Percentiles rank a stretch among this genome's conserved stretches.
Conservation (phyloP, 2,888 invertebrate species). For the Zootermopsis nevadensis region DNA sequence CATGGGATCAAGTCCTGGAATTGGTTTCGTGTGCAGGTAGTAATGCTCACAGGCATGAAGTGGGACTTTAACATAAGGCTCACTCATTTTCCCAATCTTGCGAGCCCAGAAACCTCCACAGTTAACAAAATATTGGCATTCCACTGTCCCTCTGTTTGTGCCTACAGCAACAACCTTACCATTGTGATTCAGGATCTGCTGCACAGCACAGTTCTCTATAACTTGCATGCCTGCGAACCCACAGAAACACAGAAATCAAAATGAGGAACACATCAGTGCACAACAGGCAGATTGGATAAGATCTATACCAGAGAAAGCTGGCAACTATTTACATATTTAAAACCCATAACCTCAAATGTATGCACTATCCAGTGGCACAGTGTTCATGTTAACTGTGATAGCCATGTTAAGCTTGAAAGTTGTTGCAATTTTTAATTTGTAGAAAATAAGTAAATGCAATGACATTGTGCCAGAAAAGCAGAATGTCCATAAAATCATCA, state of each 20-base stretch:
- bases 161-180: slow-evolving; percentile 79
- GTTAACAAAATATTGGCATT: slow-evolving; percentile 94
- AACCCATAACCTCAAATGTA: too few relatives aligned
- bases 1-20: slow-evolving; percentile 78
- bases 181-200: slow-evolving; percentile 74
- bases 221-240: slow-evolving; percentile 78
- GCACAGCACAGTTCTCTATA: slow-evolving; percentile 82
- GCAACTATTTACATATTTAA: too few relatives aligned
- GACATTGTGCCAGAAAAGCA: too few relatives aligned
- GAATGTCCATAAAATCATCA: too few relatives aligned
- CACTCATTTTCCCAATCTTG: slow-evolving; percentile 85
- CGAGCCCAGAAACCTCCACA: slow-evolving; percentile 96
- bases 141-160: slow-evolving; percentile 79
- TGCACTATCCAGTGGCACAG: too few relatives aligned
- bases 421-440: too few relatives aligned
- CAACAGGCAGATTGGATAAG: too few relatives aligned
- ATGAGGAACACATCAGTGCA: too few relatives aligned
- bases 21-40: slow-evolving; percentile 88
- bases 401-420: too few relatives aligned
- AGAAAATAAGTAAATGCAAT: too few relatives aligned
- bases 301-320: too few relatives aligned
- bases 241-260: neutral
- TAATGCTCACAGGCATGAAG: slow-evolving; percentile 94
- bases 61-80: slow-evolving; percentile 88
- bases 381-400: too few relatives aligned